Evolutionary conservation across 2,113 vertebrate species (phyloP), one percentile per base, ranked within the genome.

Genomic region (Gallinago jamesoni): DNA sequence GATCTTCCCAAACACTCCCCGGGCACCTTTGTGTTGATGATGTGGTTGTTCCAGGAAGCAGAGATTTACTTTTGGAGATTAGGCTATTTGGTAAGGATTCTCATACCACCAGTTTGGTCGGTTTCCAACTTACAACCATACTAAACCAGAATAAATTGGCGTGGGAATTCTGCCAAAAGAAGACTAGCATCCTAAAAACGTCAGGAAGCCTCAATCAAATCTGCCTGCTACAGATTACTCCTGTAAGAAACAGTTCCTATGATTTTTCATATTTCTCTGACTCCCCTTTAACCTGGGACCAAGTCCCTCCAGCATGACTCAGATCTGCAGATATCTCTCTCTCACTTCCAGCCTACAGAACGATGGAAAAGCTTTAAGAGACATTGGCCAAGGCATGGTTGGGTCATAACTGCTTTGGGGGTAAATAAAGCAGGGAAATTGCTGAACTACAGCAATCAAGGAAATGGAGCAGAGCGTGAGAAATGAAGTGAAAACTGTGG

Each of bases 41-140:
- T 52, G 64, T 39, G 78, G n/a, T 63, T 93, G 84, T 96, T 96
- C 93, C 96, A 97, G 96, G 96, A 96, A 96, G 73, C 69, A 52
- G 19, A 8, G 72, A 43, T 92, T 93, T 89, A 35, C 43, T 77
- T 94, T 64, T 66, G 53, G 85, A 86, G 63, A 47, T 92, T 78
- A 94, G 73, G 73, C 64, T 95, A 68, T 92, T 95, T 89, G 73
- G 64, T 72, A 33, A 96, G n/a, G 83, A 81, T 77, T 93, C 56
- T 74, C 33, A 12, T 64, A 48, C 10, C 39, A 35, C 15, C 47
- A 39, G 20, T 59, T 48, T 56, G 48, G 39, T 68, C 0, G 2
- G 5, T 86, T 96, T 86, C 73, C 57, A 85, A 30, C 4, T 43
- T 80, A 52, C 39, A 43, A 12, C 63, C 53, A 23, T 5, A 24